phyloP scores from a whole-genome alignment of 2,113 vertebrate species.

The Probosciger aterrimus region DNA sequence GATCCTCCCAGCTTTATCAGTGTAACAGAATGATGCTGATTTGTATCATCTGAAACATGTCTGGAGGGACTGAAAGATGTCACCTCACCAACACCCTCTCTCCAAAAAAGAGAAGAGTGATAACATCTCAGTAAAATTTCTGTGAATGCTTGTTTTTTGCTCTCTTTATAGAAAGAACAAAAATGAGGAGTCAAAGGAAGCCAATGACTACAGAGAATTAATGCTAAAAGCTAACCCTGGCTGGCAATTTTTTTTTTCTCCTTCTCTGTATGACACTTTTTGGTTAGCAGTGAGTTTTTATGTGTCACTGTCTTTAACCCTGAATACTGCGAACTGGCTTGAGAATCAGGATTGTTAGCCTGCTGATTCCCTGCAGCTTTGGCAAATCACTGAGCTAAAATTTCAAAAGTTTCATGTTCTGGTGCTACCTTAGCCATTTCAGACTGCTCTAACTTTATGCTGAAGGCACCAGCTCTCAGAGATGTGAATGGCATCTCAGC shows the following conservation, averaged over 20 bases:
- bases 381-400: not conserved
- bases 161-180: not conserved
- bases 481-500: not conserved
- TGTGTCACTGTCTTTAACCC: not conserved
- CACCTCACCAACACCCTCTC: not conserved
- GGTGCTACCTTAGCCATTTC: not conserved
- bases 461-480: not conserved
- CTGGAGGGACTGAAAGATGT: slow-evolving; percentile 23
- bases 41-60: slow-evolving; percentile 19
- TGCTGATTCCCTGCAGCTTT: not conserved
- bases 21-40: slow-evolving; percentile 33
- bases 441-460: not conserved
- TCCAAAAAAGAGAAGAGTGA: slow-evolving; percentile 13
- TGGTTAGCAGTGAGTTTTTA: not conserved
- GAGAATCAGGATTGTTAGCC: not conserved
- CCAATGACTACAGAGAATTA: not conserved
- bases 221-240: not conserved
- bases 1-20: not conserved
- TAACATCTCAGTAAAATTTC: not conserved
- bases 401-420: not conserved
- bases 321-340: not conserved
- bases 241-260: not conserved
- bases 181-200: not conserved
- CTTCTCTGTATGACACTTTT: not conserved
- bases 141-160: not conserved